Conservation (phyloP, 53 echinoderm and acorn worm genomes). For the Henricia sp. region DNA sequence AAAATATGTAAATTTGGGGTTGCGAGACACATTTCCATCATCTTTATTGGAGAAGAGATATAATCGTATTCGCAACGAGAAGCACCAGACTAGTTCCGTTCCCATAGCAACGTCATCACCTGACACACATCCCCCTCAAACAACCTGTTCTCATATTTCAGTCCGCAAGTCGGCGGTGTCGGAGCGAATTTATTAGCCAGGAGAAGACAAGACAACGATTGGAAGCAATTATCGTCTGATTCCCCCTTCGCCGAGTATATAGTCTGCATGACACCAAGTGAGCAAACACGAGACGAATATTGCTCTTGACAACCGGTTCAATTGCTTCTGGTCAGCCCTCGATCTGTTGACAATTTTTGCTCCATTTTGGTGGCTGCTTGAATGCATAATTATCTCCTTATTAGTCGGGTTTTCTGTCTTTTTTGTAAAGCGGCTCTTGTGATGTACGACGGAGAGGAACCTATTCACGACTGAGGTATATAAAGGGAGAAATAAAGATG, state of each 20-base stretch:
- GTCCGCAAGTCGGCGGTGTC: slow-evolving; percentile 40
- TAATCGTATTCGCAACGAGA: neutral
- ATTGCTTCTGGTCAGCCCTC: slow-evolving; percentile 30
- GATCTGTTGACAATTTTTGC: neutral
- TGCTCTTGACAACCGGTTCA: slow-evolving; percentile 28
- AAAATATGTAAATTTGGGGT: neutral
- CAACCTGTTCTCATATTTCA: slow-evolving; percentile 21
- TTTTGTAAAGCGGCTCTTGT: too few relatives aligned
- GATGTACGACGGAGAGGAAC: too few relatives aligned
- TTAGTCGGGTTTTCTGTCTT: too few relatives aligned
- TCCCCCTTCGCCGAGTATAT: neutral
- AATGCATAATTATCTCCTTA: slow-evolving; percentile 10
- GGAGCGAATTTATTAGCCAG: slow-evolving; percentile 13
- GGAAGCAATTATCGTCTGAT: slow-evolving; percentile 52
- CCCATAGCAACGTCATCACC: slow-evolving; percentile 11
- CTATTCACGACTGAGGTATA: too few relatives aligned
- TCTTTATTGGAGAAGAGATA: too few relatives aligned
- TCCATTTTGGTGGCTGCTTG: neutral
- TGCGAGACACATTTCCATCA: neutral
- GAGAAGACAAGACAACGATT: slow-evolving; percentile 11
- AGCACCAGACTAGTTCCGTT: neutral
- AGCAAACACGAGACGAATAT: slow-evolving; percentile 43
- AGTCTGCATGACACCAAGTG: slow-evolving; percentile 6
- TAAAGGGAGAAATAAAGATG: too few relatives aligned
- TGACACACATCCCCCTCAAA: neutral